Evolutionary conservation across 2,888 invertebrate species (phyloP), one percentile per base, ranked within the genome.

Genomic region (Mesopsocus fuscifrons): DNA sequence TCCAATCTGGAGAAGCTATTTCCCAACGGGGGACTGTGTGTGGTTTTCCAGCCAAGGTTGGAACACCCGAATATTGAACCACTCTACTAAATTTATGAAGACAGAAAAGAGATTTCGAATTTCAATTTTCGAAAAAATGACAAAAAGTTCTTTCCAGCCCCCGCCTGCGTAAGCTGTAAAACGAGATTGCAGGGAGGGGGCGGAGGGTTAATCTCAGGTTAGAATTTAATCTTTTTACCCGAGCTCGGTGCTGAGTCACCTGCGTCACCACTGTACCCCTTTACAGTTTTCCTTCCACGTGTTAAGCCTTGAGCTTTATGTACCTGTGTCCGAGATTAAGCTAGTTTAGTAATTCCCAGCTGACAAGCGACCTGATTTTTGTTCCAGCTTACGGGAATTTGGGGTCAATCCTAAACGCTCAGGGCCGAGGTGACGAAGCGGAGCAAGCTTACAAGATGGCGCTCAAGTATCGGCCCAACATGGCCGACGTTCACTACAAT

Each of bases 401-500:
- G 61, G 97, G 94, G 58, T 92, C 92, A 64, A 83, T 95, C 55
- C 72, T 92, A 55, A 92, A 87, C 60, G 76, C 80, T 44, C 83
- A 87, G 63, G 91, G 89, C 35, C 73, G 84, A 53, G 72, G 74
- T 45, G 70, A 71, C 50, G 91, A 92, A 65, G 97, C 95, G 42
- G 91, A 92, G 66, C 72, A 73, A 57, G 91, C 91, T 43, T 91
- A 91, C 64, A 74, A 82, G 58, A 78, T 77, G 64, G 95, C 97
- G 46, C 74, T 97, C 50, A 74, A 77, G 54, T 76, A 82, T 69
- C 73, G 94, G 59, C 82, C 85, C 54, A 95, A 94, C 66, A 95
- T 95, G 94, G 95, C 95, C 46, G 97, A 97, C 65, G 94, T 94
- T 47, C 94, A 95, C 69, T 97, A 95, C 64, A 97, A 97, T 67